These are phyloP conservation scores for Folsomia candida DNA, from an alignment of 2,888 invertebrate species.

Conservation along the genomic window DNA sequence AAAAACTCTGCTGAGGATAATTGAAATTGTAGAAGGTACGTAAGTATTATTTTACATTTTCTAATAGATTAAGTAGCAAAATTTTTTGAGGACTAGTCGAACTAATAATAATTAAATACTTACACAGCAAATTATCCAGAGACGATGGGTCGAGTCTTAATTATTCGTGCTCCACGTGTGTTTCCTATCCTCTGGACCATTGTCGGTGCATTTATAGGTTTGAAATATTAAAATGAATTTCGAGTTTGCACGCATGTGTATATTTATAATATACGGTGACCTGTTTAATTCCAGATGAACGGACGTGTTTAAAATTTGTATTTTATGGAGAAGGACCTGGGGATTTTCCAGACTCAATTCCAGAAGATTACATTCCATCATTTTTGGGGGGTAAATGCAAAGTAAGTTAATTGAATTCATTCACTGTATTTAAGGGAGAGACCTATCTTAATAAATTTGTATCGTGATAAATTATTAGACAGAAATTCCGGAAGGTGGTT, in stretches of 20 bases:
- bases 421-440: neutral
- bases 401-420: constrained; percentile 59
- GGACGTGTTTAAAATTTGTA: constrained; percentile 85
- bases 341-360: constrained; percentile 80
- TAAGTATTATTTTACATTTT: too few relatives aligned
- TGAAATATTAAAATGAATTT: neutral
- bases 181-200: constrained; percentile 95
- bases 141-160: constrained; percentile 85
- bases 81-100: too few relatives aligned
- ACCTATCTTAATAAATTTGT: constrained; percentile 32
- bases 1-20: constrained; percentile 64
- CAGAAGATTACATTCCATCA: constrained; percentile 80
- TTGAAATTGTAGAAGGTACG: constrained; percentile 77
- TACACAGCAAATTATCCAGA: constrained; percentile 95
- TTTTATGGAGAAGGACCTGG: constrained; percentile 83
- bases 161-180: constrained; percentile 86
- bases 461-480: constrained; percentile 69
- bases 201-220: constrained; percentile 88
- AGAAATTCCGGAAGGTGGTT: constrained; percentile 78
- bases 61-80: too few relatives aligned
- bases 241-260: too few relatives aligned
- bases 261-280: neutral
- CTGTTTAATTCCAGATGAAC: constrained; percentile 67
- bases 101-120: too few relatives aligned
- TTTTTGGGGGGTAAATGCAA: constrained; percentile 87